Evolutionary conservation across 2,888 invertebrate genomes (phyloP).

Genomic region (Amphipoea lucens): DNA sequence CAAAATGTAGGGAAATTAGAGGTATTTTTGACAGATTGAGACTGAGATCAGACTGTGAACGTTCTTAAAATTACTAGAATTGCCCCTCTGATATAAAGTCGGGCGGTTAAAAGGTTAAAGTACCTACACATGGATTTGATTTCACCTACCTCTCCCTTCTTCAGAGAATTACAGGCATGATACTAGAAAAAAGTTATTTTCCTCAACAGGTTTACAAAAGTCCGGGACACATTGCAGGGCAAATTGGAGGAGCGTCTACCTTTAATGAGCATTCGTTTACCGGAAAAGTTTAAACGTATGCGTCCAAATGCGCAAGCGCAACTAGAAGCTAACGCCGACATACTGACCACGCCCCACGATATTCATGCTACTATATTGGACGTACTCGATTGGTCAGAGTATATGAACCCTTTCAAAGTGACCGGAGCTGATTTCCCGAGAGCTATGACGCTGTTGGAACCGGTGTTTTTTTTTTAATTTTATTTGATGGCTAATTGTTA

Average conservation of each 20-base stretch:
- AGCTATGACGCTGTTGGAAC: conserved; percentile 91
- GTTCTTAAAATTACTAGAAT: too few species aligned
- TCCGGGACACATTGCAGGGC: conserved; percentile 96
- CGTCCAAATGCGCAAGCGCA: conserved; percentile 91
- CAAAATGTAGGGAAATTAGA: too few species aligned
- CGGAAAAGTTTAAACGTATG: conserved; percentile 91
- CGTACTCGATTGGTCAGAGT: conserved; percentile 89
- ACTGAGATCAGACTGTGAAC: too few species aligned
- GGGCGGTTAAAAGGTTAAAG: too few species aligned
- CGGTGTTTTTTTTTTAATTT: conserved; percentile 73
- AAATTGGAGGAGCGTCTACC: conserved; percentile 97
- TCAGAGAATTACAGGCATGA: too few species aligned
- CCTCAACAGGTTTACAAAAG: conserved; percentile 92
- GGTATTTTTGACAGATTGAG: too few species aligned
- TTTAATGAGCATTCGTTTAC: conserved; percentile 95
- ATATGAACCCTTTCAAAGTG: conserved; percentile 80
- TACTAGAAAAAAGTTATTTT: too few species aligned
- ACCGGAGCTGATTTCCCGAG: conserved; percentile 89
- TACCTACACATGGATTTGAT: too few species aligned
- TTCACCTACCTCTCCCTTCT: too few species aligned
- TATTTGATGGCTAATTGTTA: neutral
- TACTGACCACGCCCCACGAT: conserved; percentile 96
- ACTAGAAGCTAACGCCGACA: conserved; percentile 91
- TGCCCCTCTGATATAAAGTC: too few species aligned
- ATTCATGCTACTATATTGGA: conserved; percentile 93